These are phyloP conservation scores for Anthopleura xanthogrammica DNA, from an alignment of 92 coral and sea anemone species.

Conservation along the genomic window DNA sequence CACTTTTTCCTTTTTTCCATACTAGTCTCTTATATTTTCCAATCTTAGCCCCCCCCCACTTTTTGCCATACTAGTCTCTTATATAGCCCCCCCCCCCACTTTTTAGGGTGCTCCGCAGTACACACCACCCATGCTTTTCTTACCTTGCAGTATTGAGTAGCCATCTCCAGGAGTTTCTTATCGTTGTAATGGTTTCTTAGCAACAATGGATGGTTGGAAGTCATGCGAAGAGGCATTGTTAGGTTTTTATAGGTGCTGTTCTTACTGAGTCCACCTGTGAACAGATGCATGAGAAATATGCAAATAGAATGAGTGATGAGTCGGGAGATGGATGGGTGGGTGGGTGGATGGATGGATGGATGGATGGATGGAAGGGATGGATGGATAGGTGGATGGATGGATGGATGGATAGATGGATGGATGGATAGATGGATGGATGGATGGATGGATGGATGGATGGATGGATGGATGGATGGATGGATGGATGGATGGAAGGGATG, in stretches of 20 bases:
- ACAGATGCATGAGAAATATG: neutral
- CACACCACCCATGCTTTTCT: neutral
- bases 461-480: neutral
- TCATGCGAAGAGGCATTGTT: conserved; percentile 73
- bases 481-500: neutral
- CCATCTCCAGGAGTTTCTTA: conserved; percentile 68
- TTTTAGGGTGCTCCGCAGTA: no score
- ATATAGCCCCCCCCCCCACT: no score
- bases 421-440: neutral
- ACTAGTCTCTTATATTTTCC: no score
- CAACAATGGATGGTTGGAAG: conserved; percentile 85
- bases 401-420: neutral
- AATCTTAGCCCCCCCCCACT: no score
- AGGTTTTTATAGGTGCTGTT: conserved; percentile 50
- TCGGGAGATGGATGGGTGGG: neutral
- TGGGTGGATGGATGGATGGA: neutral
- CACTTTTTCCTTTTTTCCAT: no score
- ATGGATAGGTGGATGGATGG: neutral
- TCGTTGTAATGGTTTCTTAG: conserved; percentile 67
- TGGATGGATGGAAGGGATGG: neutral
- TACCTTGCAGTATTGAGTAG: conserved; percentile 91
- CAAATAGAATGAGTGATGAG: neutral
- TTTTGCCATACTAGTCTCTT: no score
- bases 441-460: neutral
- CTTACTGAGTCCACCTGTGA: neutral